Percentiles rank a stretch among this genome's conserved stretches.
These are phyloP conservation scores for Amblyopsis hoosieri DNA, from an alignment of 2,797 vertebrate species.

Conservation along the genomic window DNA sequence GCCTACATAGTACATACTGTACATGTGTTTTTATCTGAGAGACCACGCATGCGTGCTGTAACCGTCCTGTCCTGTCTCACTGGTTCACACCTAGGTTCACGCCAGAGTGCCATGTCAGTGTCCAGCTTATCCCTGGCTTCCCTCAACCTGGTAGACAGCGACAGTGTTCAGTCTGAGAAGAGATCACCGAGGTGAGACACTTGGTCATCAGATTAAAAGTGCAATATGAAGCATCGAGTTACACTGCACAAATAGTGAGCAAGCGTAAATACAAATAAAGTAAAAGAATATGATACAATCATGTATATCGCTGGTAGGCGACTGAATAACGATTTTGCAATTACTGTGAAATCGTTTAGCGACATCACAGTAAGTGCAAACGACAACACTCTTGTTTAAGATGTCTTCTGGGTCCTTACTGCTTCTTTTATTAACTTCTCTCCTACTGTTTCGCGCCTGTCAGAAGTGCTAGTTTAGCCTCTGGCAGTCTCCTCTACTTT, in stretches of 20 bases:
- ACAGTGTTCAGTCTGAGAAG: constrained; percentile 90
- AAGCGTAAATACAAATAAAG: too few relatives aligned
- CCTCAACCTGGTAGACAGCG: constrained; percentile 89
- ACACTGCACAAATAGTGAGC: too few relatives aligned
- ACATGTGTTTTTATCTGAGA: constrained; percentile 8
- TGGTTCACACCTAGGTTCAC: constrained; percentile 83
- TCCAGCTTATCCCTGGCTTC: constrained; percentile 96
- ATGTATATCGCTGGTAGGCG: too few relatives aligned
- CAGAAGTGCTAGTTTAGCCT: constrained; percentile 82
- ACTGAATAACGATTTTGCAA: not conserved
- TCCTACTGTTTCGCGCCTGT: constrained; percentile 50
- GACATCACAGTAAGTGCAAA: constrained; percentile 12
- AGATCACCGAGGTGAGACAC: constrained; percentile 89
- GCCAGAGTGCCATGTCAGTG: constrained; percentile 90
- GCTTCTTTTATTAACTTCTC: constrained; percentile 29
- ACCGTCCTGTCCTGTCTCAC: constrained; percentile 44
- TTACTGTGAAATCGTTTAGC: constrained; percentile 1
- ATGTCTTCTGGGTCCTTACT: constrained; percentile 43
- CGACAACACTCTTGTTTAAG: constrained; percentile 41
- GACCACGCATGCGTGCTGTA: constrained; percentile 42
- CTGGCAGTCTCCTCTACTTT: constrained; percentile 78
- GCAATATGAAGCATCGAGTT: not conserved
- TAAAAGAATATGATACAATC: too few relatives aligned
- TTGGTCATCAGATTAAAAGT: not conserved
- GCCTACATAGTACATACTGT: not conserved